phyloP scores from a whole-genome alignment of 2,797 vertebrate genomes.

The Taenioides sp. region DNA sequence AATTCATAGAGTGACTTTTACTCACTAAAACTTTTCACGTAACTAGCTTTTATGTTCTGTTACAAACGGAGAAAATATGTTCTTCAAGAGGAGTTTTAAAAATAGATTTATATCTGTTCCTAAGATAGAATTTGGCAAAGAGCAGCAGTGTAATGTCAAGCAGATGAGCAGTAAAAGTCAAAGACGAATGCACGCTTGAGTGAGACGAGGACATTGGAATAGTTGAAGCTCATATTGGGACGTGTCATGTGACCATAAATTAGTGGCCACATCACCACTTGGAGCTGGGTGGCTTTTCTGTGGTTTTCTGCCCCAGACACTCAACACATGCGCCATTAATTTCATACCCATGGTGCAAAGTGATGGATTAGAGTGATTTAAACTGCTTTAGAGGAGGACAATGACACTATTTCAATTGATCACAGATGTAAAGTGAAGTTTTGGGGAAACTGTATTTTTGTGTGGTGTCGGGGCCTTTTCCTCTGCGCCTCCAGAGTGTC shows the following conservation, averaged over 20 bases:
- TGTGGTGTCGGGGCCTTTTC: not conserved
- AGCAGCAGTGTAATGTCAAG: constrained; percentile 21
- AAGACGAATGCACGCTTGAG: constrained; percentile 25
- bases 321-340: constrained; percentile 52
- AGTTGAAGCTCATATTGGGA: constrained; percentile 24
- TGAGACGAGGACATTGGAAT: constrained; percentile 22
- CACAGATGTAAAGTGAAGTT: constrained; percentile 24
- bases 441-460: constrained; percentile 21
- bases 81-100: not conserved
- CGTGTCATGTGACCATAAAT: constrained; percentile 51
- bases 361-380: constrained; percentile 26
- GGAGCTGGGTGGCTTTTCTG: constrained; percentile 47
- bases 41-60: constrained; percentile 16
- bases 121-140: constrained; percentile 28
- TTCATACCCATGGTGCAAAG: constrained; percentile 43
- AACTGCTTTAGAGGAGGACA: constrained; percentile 24
- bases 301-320: constrained; percentile 48
- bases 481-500: constrained; percentile 24
- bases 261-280: constrained; percentile 63
- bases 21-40: not conserved
- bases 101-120: constrained; percentile 30
- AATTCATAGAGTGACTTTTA: not conserved
- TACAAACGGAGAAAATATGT: constrained; percentile 10
- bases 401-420: constrained; percentile 16
- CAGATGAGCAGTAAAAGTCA: constrained; percentile 37